Evolutionary conservation across 2,797 vertebrate genomes (phyloP), one percentile per base, ranked within the genome.

Genomic region (Peromyscus melanophrys): DNA sequence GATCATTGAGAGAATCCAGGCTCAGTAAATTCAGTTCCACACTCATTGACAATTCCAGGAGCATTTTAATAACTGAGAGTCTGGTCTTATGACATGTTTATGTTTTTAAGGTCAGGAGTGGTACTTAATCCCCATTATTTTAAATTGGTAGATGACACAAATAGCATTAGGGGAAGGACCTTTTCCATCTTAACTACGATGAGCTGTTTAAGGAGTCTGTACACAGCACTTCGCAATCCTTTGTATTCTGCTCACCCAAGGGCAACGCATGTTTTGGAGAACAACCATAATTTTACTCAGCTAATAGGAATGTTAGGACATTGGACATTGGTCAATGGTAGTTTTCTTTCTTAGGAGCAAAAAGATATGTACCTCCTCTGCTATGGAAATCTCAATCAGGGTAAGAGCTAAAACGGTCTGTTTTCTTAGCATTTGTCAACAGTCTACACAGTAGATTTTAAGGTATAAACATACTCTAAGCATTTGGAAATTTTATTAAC

Each of bases 401-500:
- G 29, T 80, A 97, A 97, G 96, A 97, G 78, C 57, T 87, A 92
- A 92, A 93, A 75, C 63, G 59, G 73, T 61, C 84, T 94, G 95
- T 95, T 97, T 89, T 73, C 87, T 97, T 96, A 92, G 90, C 55
- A 49, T 80, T 96, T 95, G 40, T 40, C 71, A 73, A 73, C 96
- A 96, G 80, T 92, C 93, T 96, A 96, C 61, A 96, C 49, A 31
- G 57, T 52, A 27, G 80, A 87, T 94, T 92, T 97, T 94, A 96
- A 96, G 97, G 97, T 83, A 97, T 80, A 98, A 97, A 89, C 94
- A 89, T 55, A 95, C 55, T 63, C 73, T 4, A 98, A 97, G 89
- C 93, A 88, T 81, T 98, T 96, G 98, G 98, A 98, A 98, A 98
- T 98, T 96, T 98, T 98, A 98, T 61, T 97, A 98, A 98, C 96